Evolutionary conservation across 2,888 invertebrate genomes (phyloP).

Genomic region (Muscina levida): DNA sequence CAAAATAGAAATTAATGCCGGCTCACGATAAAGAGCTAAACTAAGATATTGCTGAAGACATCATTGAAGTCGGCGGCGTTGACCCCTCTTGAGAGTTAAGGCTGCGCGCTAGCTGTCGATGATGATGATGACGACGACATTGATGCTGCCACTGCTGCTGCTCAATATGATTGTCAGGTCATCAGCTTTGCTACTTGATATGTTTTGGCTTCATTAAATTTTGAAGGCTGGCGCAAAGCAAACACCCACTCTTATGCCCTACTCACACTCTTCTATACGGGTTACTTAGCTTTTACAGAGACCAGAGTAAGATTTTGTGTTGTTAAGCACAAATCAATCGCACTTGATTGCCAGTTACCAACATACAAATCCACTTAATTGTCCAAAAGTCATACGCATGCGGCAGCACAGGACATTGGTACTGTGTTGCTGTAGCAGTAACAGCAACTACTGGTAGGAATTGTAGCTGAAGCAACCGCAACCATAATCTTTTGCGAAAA

Average conservation of each 20-base stretch:
- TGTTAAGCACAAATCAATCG: slow-evolving; percentile 60
- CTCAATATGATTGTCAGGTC: slow-evolving; percentile 61
- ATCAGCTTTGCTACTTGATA: slow-evolving; percentile 53
- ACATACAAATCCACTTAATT: slow-evolving; percentile 64
- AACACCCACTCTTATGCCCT: slow-evolving; percentile 5
- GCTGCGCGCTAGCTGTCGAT: not conserved
- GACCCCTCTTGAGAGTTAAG: not conserved
- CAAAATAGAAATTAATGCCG: slow-evolving; percentile 62
- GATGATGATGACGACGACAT: slow-evolving; percentile 19
- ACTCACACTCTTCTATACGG: no score
- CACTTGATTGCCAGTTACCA: slow-evolving; percentile 60
- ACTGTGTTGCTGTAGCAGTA: not conserved
- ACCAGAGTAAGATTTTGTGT: slow-evolving; percentile 10
- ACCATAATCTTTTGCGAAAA: slow-evolving; percentile 51
- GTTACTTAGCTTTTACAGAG: not conserved
- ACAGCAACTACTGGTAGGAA: not conserved
- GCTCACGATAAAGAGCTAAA: slow-evolving; percentile 47
- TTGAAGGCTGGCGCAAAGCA: slow-evolving; percentile 31
- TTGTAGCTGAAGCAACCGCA: slow-evolving; percentile 3
- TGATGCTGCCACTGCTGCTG: not conserved
- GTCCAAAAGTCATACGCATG: slow-evolving; percentile 51
- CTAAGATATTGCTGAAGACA: slow-evolving; percentile 28
- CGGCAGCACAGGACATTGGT: not conserved
- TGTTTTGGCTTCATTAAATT: slow-evolving; percentile 60
- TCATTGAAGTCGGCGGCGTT: no score